A percentile compares a stretch with the other conserved stretches of the same genome.
Conservation (phyloP, 2,888 invertebrate species). For the Orchestes rusci region DNA sequence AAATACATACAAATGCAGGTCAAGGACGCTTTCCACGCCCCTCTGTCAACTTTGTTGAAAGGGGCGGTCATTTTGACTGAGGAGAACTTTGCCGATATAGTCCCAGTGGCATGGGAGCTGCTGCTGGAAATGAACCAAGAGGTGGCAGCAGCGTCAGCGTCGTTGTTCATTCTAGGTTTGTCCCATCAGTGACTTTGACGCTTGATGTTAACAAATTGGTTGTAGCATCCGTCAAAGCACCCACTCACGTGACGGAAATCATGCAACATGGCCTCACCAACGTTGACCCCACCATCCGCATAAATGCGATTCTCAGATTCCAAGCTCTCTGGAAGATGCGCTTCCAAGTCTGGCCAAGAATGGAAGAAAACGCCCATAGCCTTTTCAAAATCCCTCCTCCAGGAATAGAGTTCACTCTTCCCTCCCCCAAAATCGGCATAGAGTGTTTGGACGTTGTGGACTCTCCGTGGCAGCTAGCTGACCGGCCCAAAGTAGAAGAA, state of each 20-base stretch:
- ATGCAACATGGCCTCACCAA: conserved; percentile 86
- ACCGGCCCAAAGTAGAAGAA: conserved; percentile 98
- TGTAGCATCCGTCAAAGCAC: conserved; percentile 86
- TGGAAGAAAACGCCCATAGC: conserved; percentile 96
- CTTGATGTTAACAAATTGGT: background rate
- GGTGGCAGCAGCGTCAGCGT: conserved; percentile 76
- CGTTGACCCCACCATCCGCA: conserved; percentile 71
- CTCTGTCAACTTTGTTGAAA: conserved; percentile 79
- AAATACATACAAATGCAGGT: conserved; percentile 78
- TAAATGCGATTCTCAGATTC: conserved; percentile 79
- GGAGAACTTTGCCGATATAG: conserved; percentile 78
- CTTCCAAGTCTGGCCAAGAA: conserved; percentile 97
- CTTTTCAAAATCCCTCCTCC: conserved; percentile 98
- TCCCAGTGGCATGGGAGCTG: conserved; percentile 93
- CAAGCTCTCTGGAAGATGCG: conserved; percentile 94
- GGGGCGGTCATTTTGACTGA: conserved; percentile 84
- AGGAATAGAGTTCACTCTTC: conserved; percentile 97
- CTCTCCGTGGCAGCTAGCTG: conserved; percentile 98
- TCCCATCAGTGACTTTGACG: background rate
- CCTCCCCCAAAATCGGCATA: conserved; percentile 97
- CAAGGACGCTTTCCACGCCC: conserved; percentile 83
- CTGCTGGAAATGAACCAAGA: conserved; percentile 87
- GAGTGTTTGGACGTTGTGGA: conserved; percentile 92
- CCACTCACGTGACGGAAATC: conserved; percentile 80
- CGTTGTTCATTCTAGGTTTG: conserved; percentile 85